These are phyloP conservation scores for Palythoa caribaeorum DNA, from an alignment of 92 coral and sea anemone species.

Conservation along the genomic window DNA sequence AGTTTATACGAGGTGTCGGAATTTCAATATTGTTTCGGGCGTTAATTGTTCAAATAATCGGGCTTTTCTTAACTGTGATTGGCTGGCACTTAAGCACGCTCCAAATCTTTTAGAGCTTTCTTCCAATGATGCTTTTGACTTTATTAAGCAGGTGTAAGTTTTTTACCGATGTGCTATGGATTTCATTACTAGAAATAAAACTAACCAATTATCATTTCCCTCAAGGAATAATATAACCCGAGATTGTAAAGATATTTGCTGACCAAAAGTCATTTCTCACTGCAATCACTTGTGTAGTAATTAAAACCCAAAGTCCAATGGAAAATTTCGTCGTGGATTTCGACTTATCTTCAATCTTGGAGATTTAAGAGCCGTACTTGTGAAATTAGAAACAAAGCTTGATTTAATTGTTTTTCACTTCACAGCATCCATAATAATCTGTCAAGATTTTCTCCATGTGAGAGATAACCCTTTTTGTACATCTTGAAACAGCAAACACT, in stretches of 20 bases:
- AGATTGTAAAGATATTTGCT: conserved; percentile 36
- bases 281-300: conserved; percentile 29
- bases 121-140: conserved; percentile 36
- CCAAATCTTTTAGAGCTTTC: conserved; percentile 18
- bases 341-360: conserved; percentile 27
- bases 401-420: conserved; percentile 50
- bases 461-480: conserved; percentile 34
- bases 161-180: conserved; percentile 42
- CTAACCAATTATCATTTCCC: conserved; percentile 42
- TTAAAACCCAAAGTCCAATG: conserved; percentile 41
- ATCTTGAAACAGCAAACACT: conserved; percentile 19
- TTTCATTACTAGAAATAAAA: conserved; percentile 50
- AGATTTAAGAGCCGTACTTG: conserved; percentile 34
- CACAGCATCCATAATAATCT: conserved; percentile 28
- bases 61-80: conserved; percentile 56
- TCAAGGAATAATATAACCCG: conserved; percentile 33
- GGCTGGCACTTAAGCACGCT: conserved; percentile 37
- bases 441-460: conserved; percentile 31
- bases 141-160: conserved; percentile 40
- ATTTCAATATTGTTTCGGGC: conserved; percentile 64
- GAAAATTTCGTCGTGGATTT: conserved; percentile 8
- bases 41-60: conserved; percentile 69
- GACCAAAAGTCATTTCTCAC: conserved; percentile 45
- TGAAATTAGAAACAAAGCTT: conserved; percentile 37
- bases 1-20: conserved; percentile 88